These are phyloP conservation scores for Eristalinus sepulchralis DNA, from an alignment of 2,888 invertebrate genomes.

Conservation along the genomic window DNA sequence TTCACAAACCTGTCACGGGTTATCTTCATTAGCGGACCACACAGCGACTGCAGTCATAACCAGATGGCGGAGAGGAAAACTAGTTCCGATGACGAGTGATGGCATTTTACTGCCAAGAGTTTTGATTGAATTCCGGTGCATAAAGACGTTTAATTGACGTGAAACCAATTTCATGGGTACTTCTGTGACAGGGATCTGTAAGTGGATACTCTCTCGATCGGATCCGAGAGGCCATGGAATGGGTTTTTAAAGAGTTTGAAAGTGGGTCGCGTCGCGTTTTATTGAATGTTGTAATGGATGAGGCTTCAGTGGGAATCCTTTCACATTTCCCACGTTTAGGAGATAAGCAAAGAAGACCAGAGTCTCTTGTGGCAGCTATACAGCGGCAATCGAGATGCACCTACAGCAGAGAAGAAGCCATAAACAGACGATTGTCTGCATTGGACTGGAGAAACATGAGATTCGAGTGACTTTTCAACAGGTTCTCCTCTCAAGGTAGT, in stretches of 20 bases:
- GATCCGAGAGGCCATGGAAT: background rate
- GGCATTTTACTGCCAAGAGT: background rate
- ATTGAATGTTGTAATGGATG: background rate
- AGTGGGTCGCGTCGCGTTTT: background rate
- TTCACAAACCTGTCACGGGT: constrained; percentile 16
- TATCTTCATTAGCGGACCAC: constrained; percentile 10
- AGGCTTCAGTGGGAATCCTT: background rate
- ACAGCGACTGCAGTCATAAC: background rate
- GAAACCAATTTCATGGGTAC: background rate
- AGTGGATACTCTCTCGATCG: background rate
- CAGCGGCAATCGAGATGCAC: no score
- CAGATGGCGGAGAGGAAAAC: background rate
- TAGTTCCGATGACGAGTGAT: background rate
- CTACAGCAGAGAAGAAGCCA: no score
- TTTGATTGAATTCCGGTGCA: background rate
- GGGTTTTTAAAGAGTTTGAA: background rate
- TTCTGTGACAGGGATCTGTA: background rate
- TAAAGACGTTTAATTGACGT: background rate
- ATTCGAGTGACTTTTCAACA: no score
- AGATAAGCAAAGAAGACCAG: no score
- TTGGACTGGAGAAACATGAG: no score
- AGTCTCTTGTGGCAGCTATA: no score
- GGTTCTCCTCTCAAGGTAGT: no score
- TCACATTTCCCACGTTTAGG: background rate
- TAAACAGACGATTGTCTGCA: no score